Conservation (phyloP, 2,797 vertebrate genomes). For the Heterohyrax brucei region DNA sequence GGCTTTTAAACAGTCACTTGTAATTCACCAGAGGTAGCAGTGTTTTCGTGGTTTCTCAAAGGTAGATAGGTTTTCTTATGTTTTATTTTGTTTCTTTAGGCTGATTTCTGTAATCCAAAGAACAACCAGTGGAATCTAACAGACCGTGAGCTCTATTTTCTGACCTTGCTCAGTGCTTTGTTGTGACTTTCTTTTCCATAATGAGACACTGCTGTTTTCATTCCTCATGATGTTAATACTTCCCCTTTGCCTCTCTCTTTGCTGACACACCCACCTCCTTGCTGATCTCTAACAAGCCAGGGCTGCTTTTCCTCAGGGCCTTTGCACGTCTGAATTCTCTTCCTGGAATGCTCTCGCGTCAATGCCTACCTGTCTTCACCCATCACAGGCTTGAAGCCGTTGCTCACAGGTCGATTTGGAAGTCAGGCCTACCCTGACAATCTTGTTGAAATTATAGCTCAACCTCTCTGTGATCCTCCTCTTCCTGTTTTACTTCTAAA, state of each 20-base stretch:
- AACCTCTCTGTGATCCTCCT: not conserved
- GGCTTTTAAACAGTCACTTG: slow-evolving; percentile 63
- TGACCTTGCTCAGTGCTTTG: slow-evolving; percentile 60
- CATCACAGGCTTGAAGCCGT: not conserved
- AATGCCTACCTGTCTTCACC: not conserved
- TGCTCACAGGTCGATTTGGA: not conserved
- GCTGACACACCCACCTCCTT: not conserved
- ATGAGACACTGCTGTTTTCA: not conserved
- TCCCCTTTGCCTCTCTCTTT: not conserved
- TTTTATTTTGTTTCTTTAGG: slow-evolving; percentile 52
- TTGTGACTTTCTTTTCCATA: slow-evolving; percentile 52
- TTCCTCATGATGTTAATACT: not conserved
- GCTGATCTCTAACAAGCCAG: not conserved
- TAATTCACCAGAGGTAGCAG: slow-evolving; percentile 17
- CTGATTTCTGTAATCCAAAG: slow-evolving; percentile 44
- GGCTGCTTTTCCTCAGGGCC: not conserved
- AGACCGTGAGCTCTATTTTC: slow-evolving; percentile 39
- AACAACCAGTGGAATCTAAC: slow-evolving; percentile 26
- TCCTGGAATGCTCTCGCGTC: not conserved
- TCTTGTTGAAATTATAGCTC: not conserved
- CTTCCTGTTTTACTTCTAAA: slow-evolving; percentile 35
- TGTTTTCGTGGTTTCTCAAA: slow-evolving; percentile 59
- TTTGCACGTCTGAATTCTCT: not conserved
- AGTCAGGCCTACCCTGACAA: not conserved
- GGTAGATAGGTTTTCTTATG: slow-evolving; percentile 13